These are phyloP conservation scores for Sarcophaga variegata DNA, from an alignment of 2,888 invertebrate species.

Conservation along the genomic window DNA sequence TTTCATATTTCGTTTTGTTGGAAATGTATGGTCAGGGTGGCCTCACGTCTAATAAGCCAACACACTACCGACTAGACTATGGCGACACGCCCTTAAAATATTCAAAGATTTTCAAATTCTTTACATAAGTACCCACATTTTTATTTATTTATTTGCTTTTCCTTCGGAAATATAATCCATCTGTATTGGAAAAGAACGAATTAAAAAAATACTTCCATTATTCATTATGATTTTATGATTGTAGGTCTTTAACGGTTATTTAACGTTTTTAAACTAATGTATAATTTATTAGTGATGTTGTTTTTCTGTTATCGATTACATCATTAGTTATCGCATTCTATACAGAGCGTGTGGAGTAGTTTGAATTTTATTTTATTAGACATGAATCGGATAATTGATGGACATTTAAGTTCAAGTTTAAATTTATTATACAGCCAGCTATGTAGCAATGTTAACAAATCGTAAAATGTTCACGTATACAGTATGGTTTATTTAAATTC, in stretches of 20 bases:
- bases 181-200: no score
- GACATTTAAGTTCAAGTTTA: slow-evolving; percentile 64
- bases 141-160: no score
- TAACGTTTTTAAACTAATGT: no score
- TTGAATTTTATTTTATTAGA: slow-evolving; percentile 10
- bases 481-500: not conserved
- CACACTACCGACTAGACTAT: no score
- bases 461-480: not conserved
- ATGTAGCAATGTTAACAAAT: not conserved
- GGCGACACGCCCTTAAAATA: no score
- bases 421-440: slow-evolving; percentile 52
- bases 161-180: no score
- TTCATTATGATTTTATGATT: not conserved
- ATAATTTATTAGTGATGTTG: slow-evolving; percentile 6
- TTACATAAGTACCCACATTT: no score
- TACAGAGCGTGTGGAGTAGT: not conserved
- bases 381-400: slow-evolving; percentile 39
- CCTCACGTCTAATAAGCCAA: no score
- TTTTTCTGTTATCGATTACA: slow-evolving; percentile 45
- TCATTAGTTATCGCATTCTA: slow-evolving; percentile 18
- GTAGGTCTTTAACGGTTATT: no score
- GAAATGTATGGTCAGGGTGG: no score
- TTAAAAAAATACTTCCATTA: not conserved
- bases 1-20: no score
- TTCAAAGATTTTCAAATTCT: no score